Evolutionary conservation across 92 coral and sea anemone genomes (phyloP), one percentile per base, ranked within the genome.

Genomic region (Paramuricea clavata): DNA sequence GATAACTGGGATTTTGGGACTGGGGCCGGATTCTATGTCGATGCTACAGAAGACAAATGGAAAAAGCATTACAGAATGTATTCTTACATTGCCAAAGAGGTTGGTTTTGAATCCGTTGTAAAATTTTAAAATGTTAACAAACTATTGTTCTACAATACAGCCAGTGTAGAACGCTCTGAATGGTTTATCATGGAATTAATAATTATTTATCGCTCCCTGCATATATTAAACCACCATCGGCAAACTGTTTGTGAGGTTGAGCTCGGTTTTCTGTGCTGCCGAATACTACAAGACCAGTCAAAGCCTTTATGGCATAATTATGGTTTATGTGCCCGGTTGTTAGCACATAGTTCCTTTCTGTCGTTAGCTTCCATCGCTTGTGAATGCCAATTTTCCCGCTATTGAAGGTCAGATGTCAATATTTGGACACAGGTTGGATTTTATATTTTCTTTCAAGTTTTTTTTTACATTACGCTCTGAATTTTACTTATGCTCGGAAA

Each of bases 21-120:
- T 81, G 99, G 99, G 41, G 99, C 99, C 64, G 98, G 98, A 5
- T 96, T 96, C 78, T 96, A 96, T 27, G 49, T 96, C 30, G 97
- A 96, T 88, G 99, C 99, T 5, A 96, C 98, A 30, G 95, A 91
- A 52, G 94, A 94, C 52, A 96, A 96, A 76, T 96, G 99, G 99
- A 96, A 96, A 70, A 94, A 81, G 69, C 89, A 96, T 89, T 96
- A 96, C 86, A 94, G 97, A 76, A 96, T 96, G 99, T 96, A 79
- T 42, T 94, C 99, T 16, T 96, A 96, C 60, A 72, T 96, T 34
- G 94, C 99, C 49, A 92, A 93, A 85, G 99, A 96, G 97, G 99
- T 95, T 59, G 19, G 36, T 34, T 42, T 12, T 1, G 22, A 34
- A n/a, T n/a, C n/a, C n/a, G n/a, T n/a, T n/a, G n/a, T n/a, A n/a